Percentiles rank a stretch among this genome's conserved stretches.
Evolutionary conservation across 2,888 invertebrate species (phyloP).

Genomic region (Boloria selene): DNA sequence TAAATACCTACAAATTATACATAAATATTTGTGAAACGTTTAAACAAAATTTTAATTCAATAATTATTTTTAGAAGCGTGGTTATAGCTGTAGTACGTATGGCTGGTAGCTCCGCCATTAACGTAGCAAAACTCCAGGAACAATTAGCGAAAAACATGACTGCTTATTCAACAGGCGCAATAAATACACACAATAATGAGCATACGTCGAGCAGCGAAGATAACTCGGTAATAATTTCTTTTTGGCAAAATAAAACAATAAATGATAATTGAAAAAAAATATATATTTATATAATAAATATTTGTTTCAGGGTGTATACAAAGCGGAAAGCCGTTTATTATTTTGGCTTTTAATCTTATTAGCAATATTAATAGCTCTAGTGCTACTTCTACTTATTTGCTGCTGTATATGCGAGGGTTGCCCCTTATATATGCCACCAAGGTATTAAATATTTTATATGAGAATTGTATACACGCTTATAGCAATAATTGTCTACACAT

Average conservation of each 20-base stretch:
- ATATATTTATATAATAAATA: slow-evolving; percentile 14
- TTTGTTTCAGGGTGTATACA: slow-evolving; percentile 84
- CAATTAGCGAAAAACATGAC: slow-evolving; percentile 78
- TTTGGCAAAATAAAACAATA: neutral
- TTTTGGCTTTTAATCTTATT: slow-evolving; percentile 91
- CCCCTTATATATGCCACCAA: slow-evolving; percentile 90
- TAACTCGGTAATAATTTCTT: slow-evolving; percentile 54
- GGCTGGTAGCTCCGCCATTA: slow-evolving; percentile 85
- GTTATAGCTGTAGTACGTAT: slow-evolving; percentile 87
- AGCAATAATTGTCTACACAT: neutral
- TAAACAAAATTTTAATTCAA: neutral
- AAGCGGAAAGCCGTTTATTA: slow-evolving; percentile 86
- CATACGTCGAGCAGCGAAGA: slow-evolving; percentile 47
- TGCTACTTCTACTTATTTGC: slow-evolving; percentile 87
- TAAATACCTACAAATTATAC: neutral
- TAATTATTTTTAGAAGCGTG: slow-evolving; percentile 82
- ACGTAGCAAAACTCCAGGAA: slow-evolving; percentile 87
- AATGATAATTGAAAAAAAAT: neutral
- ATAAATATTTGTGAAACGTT: too few relatives aligned
- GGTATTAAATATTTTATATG: slow-evolving; percentile 67
- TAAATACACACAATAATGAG: slow-evolving; percentile 41
- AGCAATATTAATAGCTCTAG: slow-evolving; percentile 87
- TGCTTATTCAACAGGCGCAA: slow-evolving; percentile 65
- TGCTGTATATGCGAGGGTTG: slow-evolving; percentile 94
- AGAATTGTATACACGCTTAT: slow-evolving; percentile 9